These are phyloP conservation scores for Hydriomena furcata DNA, from an alignment of 2,888 invertebrate genomes.

Conservation along the genomic window DNA sequence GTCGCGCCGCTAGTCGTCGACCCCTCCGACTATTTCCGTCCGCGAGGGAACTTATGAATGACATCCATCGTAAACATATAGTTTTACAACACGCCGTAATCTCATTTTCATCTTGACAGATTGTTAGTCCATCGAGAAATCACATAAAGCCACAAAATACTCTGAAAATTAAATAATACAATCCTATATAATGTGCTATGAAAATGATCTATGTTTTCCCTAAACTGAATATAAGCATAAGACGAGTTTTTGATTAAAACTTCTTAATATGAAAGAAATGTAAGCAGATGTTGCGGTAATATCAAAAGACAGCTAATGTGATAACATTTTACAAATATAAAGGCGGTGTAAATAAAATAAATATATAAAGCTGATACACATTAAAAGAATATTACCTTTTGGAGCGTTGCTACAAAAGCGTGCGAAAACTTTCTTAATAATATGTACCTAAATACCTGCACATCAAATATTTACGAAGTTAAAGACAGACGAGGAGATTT, in stretches of 20 bases:
- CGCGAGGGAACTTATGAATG: conserved; percentile 33
- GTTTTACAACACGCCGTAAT: conserved; percentile 33
- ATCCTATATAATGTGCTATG: no score
- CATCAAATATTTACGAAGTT: conserved; percentile 23
- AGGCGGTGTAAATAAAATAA: not conserved
- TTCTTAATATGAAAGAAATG: no score
- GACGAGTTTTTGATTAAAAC: no score
- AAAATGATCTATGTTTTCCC: no score
- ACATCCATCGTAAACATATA: conserved; percentile 35
- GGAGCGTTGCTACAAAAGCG: conserved; percentile 3
- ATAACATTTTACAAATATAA: not conserved
- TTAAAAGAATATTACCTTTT: conserved; percentile 25
- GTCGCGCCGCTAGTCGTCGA: conserved; percentile 11
- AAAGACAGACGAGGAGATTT: conserved; percentile 12
- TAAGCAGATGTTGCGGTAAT: not conserved
- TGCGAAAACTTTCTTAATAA: conserved; percentile 33
- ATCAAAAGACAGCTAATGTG: not conserved
- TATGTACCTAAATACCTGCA: conserved; percentile 28
- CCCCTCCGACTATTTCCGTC: conserved; percentile 13
- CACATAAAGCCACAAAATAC: conserved; percentile 5
- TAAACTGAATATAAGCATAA: no score
- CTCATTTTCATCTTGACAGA: conserved; percentile 35
- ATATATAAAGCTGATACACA: conserved; percentile 15
- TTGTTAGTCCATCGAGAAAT: conserved; percentile 13
- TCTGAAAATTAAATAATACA: not conserved